Evolutionary conservation across 2,113 vertebrate genomes (phyloP).

Genomic region (Pampusana beccarii): DNA sequence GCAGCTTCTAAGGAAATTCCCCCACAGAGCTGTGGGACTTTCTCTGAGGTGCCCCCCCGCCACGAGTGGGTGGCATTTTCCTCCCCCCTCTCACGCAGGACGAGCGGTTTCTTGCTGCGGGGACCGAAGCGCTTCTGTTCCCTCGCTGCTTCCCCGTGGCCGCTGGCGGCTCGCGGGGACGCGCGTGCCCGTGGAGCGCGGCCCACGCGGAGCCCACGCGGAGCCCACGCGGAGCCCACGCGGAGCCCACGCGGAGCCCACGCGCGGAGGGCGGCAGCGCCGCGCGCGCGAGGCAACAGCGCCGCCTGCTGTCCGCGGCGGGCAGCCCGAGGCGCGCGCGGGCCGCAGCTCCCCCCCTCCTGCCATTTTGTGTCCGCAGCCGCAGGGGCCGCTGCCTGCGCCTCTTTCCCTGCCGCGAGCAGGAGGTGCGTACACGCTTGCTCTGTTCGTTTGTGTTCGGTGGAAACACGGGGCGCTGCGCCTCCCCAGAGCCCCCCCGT

Average conservation of each 20-base stretch:
- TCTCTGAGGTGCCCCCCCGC: rapidly evolving
- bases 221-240: not conserved
- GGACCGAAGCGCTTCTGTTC: not conserved
- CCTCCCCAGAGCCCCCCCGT: not conserved
- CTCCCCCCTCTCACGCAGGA: rapidly evolving
- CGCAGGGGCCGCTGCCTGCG: rapidly evolving
- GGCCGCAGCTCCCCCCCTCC: not conserved
- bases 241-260: not conserved
- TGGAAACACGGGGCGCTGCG: not conserved
- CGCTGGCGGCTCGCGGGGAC: too few species aligned
- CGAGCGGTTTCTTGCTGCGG: rapidly evolving
- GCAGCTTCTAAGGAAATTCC: not conserved
- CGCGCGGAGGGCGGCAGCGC: too few species aligned
- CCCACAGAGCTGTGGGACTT: not conserved
- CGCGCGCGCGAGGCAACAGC: not conserved
- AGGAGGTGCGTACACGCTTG: too few species aligned
- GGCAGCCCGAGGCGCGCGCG: not conserved
- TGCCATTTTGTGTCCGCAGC: not conserved
- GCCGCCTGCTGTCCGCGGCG: not conserved
- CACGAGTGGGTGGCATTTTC: rapidly evolving
- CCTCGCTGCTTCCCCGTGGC: not conserved
- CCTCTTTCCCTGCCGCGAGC: too few species aligned
- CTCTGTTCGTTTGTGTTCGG: not conserved
- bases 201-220: not conserved
- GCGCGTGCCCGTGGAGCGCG: not conserved